phyloP scores from a whole-genome alignment of 2,888 invertebrate genomes.

The Drosophila nigricruria region DNA sequence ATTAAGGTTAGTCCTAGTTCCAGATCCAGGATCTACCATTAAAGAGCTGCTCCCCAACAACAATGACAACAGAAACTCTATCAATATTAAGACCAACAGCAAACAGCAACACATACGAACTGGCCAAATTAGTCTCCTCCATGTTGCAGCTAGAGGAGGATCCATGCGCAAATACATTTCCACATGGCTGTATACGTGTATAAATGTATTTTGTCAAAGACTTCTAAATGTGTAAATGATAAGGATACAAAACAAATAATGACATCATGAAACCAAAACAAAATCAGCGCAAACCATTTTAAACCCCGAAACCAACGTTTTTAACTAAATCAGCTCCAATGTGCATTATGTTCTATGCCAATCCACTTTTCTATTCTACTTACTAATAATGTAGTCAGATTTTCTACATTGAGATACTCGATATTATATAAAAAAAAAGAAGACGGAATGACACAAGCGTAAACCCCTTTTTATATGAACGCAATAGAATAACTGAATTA shows the following conservation, averaged over 20 bases:
- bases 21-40: slow-evolving; percentile 7
- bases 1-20: slow-evolving; percentile 32
- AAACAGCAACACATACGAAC: slow-evolving; percentile 40
- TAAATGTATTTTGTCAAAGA: slow-evolving; percentile 74
- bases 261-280: slow-evolving; percentile 20
- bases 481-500: slow-evolving; percentile 42
- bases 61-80: slow-evolving; percentile 7
- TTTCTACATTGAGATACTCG: slow-evolving; percentile 59
- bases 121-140: slow-evolving; percentile 74
- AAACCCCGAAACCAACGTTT: slow-evolving; percentile 47
- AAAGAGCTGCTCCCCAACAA: slow-evolving; percentile 18
- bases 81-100: slow-evolving; percentile 36
- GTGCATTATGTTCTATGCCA: slow-evolving; percentile 58
- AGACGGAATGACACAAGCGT: background rate
- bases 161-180: slow-evolving; percentile 50
- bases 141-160: slow-evolving; percentile 32
- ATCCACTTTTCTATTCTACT: slow-evolving; percentile 48
- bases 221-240: slow-evolving; percentile 75
- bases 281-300: slow-evolving; percentile 29
- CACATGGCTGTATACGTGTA: slow-evolving; percentile 70
- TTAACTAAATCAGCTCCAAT: slow-evolving; percentile 55
- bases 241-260: slow-evolving; percentile 25
- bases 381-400: slow-evolving; percentile 50
- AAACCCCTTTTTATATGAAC: slow-evolving; percentile 37
- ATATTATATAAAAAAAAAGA: slow-evolving; percentile 21